Evolutionary conservation across 1,140 invertebrate species (phyloP), one percentile per base, ranked within the genome.

Genomic region (Aphidius ervi): DNA sequence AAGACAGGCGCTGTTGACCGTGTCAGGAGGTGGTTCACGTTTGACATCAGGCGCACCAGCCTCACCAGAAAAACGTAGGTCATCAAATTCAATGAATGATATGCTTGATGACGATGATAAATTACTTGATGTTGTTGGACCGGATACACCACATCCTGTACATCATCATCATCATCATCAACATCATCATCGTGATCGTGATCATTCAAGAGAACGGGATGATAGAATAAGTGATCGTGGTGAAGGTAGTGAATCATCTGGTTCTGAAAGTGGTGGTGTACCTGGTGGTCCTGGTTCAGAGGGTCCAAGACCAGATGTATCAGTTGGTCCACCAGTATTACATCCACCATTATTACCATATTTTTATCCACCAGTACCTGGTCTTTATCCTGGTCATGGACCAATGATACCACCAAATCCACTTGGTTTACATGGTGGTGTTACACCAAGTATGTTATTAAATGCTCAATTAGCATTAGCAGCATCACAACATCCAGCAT

Each of bases 271-370:
- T 67, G 74, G 82, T 10, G 81, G 80, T 20, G 68, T 68, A 83
- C 72, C 77, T 83, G 67, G 68, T 39, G 84, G 68, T 70, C 82
- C 61, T 64, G 85, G 86, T 6, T 82, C 83, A 2, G 84, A 85
- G 53, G 81, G 83, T 1, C 90, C 91, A 4, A 86, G 89, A 47
- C 90, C 91, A 4, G 93, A 93, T 77, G 92, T 94, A 31, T 92
- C 89, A 6, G 87, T 94, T 5, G 92, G 93, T 8, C 92, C 92
- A 20, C 92, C 93, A 7, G 64, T 65, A 5, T 87, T 93, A 9
- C 91, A 94, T 70, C 92, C 91, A 9, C 90, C 90, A 10, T 82
- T 94, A 53, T 80, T 95, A 65, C 93, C 92, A 58, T 95, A 94
- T 82, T 85, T 95, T 10, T 94, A 94, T 74, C 89, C 89, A 0